These are phyloP conservation scores for Heptranchias perlo DNA, from an alignment of 2,113 vertebrate genomes.

Conservation along the genomic window DNA sequence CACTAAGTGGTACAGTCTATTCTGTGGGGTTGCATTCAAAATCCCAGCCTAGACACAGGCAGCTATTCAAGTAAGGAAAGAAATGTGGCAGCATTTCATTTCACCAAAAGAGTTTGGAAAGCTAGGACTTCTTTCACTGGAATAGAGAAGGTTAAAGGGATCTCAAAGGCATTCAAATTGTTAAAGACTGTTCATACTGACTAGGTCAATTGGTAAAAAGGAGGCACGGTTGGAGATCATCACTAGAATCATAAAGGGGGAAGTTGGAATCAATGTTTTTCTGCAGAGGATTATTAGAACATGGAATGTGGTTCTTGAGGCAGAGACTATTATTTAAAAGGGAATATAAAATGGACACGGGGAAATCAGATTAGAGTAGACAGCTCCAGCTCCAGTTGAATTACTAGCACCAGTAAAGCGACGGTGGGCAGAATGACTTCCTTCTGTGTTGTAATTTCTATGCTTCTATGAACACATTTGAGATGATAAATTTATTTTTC, in stretches of 20 bases:
- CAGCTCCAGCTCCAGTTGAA: not conserved
- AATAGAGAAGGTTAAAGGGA: too few relatives aligned
- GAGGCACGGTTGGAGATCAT: not conserved
- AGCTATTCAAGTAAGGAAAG: not conserved
- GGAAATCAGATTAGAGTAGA: not conserved
- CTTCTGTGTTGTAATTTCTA: not conserved
- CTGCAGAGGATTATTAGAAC: not conserved
- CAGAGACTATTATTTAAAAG: not conserved
- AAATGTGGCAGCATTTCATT: too few relatives aligned
- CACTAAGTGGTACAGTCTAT: not conserved
- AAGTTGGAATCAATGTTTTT: not conserved
- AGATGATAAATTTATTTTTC: not conserved
- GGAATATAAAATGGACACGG: not conserved
- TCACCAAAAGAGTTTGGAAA: not conserved
- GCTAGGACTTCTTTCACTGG: not conserved
- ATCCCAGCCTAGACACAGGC: not conserved
- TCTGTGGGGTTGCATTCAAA: not conserved
- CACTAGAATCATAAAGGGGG: not conserved
- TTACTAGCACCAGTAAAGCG: not conserved
- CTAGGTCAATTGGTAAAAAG: not conserved
- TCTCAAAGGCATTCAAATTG: not conserved
- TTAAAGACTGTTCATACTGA: not conserved
- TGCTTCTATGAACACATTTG: not conserved
- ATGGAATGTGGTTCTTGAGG: not conserved
- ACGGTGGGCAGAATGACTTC: not conserved